phyloP scores from a whole-genome alignment of 2,113 vertebrate genomes.

The Chelonoidis abingdonii region DNA sequence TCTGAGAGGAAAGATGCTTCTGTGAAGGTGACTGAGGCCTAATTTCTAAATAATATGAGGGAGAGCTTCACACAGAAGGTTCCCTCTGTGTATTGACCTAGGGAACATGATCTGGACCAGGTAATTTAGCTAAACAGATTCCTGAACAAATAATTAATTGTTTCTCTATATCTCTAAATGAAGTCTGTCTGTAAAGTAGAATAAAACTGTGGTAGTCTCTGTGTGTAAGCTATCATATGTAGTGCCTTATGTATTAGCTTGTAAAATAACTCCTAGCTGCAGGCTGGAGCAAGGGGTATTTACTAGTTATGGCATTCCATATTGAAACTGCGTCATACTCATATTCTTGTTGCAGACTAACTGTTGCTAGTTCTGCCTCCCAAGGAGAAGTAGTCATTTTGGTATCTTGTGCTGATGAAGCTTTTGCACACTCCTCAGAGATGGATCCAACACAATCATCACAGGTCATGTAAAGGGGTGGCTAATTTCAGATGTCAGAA shows the following conservation, averaged over 20 bases:
- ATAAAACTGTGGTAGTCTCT: background rate
- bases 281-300: background rate
- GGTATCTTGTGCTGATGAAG: background rate
- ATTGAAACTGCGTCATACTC: background rate
- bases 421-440: background rate
- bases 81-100: background rate
- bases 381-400: background rate
- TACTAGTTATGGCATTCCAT: background rate
- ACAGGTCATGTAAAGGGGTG: background rate
- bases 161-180: too few species aligned
- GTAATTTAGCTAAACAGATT: background rate
- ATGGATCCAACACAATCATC: background rate
- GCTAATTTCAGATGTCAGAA: background rate
- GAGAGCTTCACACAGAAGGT: too few species aligned
- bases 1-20: background rate
- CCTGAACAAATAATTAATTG: background rate
- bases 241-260: constrained; percentile 23
- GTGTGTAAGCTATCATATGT: background rate
- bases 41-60: background rate
- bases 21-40: background rate
- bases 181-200: background rate
- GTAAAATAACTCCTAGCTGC: background rate
- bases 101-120: background rate
- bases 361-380: background rate
- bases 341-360: background rate